Base-by-base conservation (phyloP, 1,140 invertebrate genomes). In the Chlorops oryzae region DNA sequence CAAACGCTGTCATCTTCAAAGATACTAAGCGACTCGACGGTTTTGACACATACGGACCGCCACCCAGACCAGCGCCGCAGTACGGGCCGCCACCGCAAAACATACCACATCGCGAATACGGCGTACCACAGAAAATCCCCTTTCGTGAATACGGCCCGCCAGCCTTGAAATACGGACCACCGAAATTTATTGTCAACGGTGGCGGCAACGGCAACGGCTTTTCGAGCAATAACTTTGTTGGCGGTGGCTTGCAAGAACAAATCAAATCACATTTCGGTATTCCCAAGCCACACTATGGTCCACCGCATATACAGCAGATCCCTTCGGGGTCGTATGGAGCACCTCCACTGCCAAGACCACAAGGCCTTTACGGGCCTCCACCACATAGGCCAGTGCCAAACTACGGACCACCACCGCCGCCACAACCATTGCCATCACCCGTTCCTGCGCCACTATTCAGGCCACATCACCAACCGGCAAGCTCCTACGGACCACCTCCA, bases 251-350 rank as follows among this genome's bases (percentile, higher is more conserved):
- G 22, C 61, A 61, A 40, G 67, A 70, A 18, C 66, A 70, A 55
- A 62, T 73, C 42, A 64, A 72, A 56, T 50, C 58, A 23, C 66
- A 70, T 34, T 70, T 70, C 40, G 68, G 67, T 12, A 57, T 70
- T 45, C 63, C 73, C 3, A 73, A 73, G 15, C 70, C 73, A 12
- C 65, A 64, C 47, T 76, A 76, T 51, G 75, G 71, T 0, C 73
- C 75, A 18, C 73, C 74, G 0, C 72, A 73, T 49, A 70, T 74
- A 48, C 62, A 62, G 47, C 63, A 65, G 22, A 60, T 62, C 34
- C 70, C 70, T 5, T 58, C 58, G 2, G 34, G 52, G 1, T 51
- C 63, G 51, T 65, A 66, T 50, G 60, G 69, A n/a, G 64, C 68
- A 18, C 64, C 65, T 22, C 61, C 62, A 7, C n/a, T n/a, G n/a